Conservation (phyloP, 1,140 invertebrate species). For the Teleopsis dalmanni region DNA sequence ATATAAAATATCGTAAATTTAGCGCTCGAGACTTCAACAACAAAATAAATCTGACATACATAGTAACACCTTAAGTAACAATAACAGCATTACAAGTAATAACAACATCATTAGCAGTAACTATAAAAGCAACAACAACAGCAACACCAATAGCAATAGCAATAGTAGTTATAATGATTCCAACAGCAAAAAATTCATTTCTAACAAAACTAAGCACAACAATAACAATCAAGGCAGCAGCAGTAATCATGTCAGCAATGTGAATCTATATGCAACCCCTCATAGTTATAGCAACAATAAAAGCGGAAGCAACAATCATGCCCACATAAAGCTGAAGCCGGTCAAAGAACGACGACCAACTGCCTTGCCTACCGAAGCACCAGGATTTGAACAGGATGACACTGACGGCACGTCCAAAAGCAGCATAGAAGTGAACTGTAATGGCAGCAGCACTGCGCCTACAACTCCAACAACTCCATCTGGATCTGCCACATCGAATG, state of each 20-base stretch:
- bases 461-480: conserved; percentile 14
- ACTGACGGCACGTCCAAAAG: conserved; percentile 1
- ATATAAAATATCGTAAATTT: conserved; percentile 7
- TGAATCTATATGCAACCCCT: neutral
- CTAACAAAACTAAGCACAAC: conserved; percentile 9
- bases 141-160: neutral
- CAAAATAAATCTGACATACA: conserved; percentile 11
- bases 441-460: conserved; percentile 4
- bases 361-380: conserved; percentile 31
- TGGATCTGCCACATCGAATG: conserved; percentile 25
- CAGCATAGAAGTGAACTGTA: neutral
- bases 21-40: neutral
- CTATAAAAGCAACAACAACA: neutral
- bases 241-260: conserved; percentile 5
- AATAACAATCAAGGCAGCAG: conserved; percentile 7
- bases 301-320: neutral
- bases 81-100: neutral
- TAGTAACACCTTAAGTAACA: conserved; percentile 14
- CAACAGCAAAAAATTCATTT: conserved; percentile 12
- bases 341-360: conserved; percentile 39
- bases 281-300: neutral
- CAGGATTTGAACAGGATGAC: conserved; percentile 17
- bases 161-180: neutral
- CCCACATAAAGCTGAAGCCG: conserved; percentile 29
- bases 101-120: neutral